These are phyloP conservation scores for Pygoscelis adeliae DNA, from an alignment of 2,113 vertebrate genomes.

Conservation along the genomic window DNA sequence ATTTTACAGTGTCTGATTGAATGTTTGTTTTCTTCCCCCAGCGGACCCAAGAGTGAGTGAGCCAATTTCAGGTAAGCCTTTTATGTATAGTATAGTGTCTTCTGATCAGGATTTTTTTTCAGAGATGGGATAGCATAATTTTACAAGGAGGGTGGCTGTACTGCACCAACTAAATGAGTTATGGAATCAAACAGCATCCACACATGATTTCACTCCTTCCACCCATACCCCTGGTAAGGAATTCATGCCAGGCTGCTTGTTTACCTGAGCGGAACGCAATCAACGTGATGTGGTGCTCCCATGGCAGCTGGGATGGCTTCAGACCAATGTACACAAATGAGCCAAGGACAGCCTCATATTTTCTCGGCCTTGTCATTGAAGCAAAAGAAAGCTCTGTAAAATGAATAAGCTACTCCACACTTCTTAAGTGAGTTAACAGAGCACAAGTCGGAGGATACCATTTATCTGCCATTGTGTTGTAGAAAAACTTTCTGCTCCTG, in stretches of 20 bases:
- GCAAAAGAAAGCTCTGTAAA: slow-evolving; percentile 6
- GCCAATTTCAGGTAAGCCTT: slow-evolving; percentile 85
- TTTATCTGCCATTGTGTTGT: neutral
- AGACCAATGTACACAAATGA: slow-evolving; percentile 29
- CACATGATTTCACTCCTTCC: slow-evolving; percentile 51
- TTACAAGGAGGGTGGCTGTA: neutral
- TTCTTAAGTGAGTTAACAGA: slow-evolving; percentile 51
- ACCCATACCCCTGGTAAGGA: neutral
- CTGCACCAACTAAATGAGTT: neutral
- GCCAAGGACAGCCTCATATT: slow-evolving; percentile 7
- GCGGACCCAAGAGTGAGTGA: slow-evolving; percentile 95
- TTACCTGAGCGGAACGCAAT: slow-evolving; percentile 37
- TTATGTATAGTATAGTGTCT: neutral
- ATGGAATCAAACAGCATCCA: neutral
- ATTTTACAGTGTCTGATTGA: slow-evolving; percentile 22
- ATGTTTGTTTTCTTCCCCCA: slow-evolving; percentile 67
- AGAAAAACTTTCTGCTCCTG: neutral
- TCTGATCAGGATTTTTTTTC: neutral
- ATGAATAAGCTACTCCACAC: neutral
- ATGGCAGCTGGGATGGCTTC: slow-evolving; percentile 20
- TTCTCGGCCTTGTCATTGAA: slow-evolving; percentile 42
- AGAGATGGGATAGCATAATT: slow-evolving; percentile 6
- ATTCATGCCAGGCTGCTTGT: slow-evolving; percentile 53
- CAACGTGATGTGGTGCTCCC: neutral
- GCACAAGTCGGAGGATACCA: neutral